Conservation (phyloP, 2,797 vertebrate genomes). For the Holocentrus rufus region DNA sequence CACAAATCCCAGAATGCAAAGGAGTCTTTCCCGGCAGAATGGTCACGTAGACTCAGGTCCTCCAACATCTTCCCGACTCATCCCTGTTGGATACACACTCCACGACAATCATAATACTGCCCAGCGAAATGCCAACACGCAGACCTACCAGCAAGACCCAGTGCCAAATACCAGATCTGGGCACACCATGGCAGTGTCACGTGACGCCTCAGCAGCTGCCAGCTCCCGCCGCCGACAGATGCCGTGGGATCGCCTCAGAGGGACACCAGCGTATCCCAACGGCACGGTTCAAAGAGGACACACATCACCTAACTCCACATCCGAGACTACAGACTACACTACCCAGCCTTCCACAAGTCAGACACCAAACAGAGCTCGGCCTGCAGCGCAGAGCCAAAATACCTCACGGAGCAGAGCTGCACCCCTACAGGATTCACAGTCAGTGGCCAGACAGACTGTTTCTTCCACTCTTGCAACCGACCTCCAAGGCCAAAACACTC, state of each 20-base stretch:
- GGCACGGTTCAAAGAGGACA: conserved; percentile 22
- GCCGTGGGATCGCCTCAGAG: conserved; percentile 78
- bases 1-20: conserved; percentile 49
- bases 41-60: conserved; percentile 13
- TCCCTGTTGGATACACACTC: conserved; percentile 74
- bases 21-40: conserved; percentile 7
- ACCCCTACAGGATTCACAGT: conserved; percentile 28
- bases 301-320: conserved; percentile 23
- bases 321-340: conserved; percentile 63
- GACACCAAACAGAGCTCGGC: conserved; percentile 25
- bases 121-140: conserved; percentile 61
- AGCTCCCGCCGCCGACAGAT: conserved; percentile 52
- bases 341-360: conserved; percentile 33
- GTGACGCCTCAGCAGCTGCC: neutral
- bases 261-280: conserved; percentile 80
- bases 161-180: conserved; percentile 14
- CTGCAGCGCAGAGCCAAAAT: conserved; percentile 28
- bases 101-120: conserved; percentile 37
- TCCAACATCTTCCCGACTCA: conserved; percentile 36
- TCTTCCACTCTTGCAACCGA: conserved; percentile 37
- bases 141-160: conserved; percentile 60
- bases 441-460: conserved; percentile 25
- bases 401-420: conserved; percentile 30
- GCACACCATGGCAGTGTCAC: neutral
- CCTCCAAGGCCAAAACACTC: conserved; percentile 21